Percentiles rank a stretch among this genome's conserved stretches.
Conservation (phyloP, 2,797 vertebrate genomes). For the Scarus forsteni region DNA sequence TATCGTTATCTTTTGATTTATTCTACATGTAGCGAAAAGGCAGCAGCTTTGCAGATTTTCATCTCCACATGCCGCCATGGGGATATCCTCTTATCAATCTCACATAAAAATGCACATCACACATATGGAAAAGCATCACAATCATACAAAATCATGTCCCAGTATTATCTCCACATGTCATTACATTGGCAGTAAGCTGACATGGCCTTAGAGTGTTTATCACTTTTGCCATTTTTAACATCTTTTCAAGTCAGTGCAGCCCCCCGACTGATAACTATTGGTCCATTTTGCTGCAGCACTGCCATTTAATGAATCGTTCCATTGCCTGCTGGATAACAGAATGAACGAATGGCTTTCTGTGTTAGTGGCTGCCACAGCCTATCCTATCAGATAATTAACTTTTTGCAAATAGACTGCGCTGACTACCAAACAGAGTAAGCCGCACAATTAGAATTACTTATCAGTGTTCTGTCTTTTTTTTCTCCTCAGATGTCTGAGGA, state of each 20-base stretch:
- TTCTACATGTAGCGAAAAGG: conserved; percentile 42
- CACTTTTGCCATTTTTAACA: conserved; percentile 67
- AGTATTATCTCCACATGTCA: conserved; percentile 32
- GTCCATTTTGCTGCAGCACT: conserved; percentile 75
- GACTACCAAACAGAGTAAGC: conserved; percentile 77
- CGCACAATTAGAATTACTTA: conserved; percentile 82
- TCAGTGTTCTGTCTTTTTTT: conserved; percentile 70
- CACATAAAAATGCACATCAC: conserved; percentile 31
- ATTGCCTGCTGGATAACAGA: conserved; percentile 86
- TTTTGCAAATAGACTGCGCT: conserved; percentile 86
- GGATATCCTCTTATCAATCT: conserved; percentile 51
- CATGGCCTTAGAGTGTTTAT: conserved; percentile 71
- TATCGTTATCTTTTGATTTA: conserved; percentile 42
- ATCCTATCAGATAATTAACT: conserved; percentile 92
- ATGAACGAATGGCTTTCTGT: conserved; percentile 82
- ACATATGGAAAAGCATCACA: conserved; percentile 22
- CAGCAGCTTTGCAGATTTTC: conserved; percentile 53
- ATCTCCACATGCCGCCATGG: conserved; percentile 25
- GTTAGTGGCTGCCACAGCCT: conserved; percentile 83
- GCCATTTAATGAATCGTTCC: conserved; percentile 85
- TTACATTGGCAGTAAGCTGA: conserved; percentile 53
- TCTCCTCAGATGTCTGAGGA: conserved; percentile 47
- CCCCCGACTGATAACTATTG: conserved; percentile 77
- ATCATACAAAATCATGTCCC: conserved; percentile 18
- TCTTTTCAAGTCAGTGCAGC: conserved; percentile 73